phyloP scores from a whole-genome alignment of 2,888 invertebrate species.

The Kryphioiulus occultus region DNA sequence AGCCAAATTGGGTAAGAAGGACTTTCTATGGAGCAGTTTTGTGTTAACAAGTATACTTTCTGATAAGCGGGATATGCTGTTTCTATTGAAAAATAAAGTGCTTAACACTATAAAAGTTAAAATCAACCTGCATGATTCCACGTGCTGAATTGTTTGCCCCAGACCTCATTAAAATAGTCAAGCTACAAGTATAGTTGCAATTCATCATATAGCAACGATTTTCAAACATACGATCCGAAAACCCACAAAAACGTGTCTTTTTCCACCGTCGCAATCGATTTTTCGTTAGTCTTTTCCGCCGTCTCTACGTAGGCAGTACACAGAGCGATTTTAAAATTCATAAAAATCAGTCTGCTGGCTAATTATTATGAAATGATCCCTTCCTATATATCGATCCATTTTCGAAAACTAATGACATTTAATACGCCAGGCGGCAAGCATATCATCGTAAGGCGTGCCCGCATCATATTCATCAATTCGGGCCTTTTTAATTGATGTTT shows the following conservation, averaged over 20 bases:
- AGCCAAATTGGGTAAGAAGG: no score
- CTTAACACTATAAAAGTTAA: no score
- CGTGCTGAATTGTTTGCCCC: no score
- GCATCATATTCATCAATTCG: background rate
- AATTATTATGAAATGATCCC: constrained; percentile 36
- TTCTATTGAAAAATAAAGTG: no score
- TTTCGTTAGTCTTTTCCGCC: background rate
- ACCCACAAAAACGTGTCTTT: constrained; percentile 29
- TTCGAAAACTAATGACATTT: background rate
- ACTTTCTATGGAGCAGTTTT: no score
- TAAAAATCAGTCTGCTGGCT: constrained; percentile 39
- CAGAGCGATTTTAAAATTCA: constrained; percentile 29
- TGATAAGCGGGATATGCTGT: no score
- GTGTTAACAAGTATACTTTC: no score
- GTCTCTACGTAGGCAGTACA: background rate
- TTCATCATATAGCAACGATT: background rate
- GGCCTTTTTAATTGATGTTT: constrained; percentile 18
- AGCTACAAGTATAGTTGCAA: background rate
- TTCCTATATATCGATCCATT: constrained; percentile 33
- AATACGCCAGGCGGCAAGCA: constrained; percentile 5
- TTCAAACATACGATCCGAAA: background rate
- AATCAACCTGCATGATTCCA: background rate
- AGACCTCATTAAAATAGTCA: background rate
- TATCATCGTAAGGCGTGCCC: background rate
- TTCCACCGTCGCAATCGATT: background rate